Evolutionary conservation across 2,888 invertebrate species (phyloP), one percentile per base, ranked within the genome.

Genomic region (Gnatocerus cornutus): DNA sequence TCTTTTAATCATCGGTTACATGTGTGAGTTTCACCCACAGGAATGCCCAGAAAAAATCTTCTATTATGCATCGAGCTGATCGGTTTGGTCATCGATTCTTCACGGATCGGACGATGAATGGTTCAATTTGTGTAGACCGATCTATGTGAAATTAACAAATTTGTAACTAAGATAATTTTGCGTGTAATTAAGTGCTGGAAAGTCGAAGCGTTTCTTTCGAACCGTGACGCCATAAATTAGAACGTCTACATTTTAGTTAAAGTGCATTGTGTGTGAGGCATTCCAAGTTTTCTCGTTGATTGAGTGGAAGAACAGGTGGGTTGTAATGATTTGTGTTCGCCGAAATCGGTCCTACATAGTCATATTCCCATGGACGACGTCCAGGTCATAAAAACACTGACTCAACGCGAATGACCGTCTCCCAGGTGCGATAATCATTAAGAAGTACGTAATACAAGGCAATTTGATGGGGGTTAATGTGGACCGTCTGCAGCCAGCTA

Each of bases 171-270:
- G 83, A 83, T 83, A 83, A 83, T 83, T 83, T 80, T 82, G 83
- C 83, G 84, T 84, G 83, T 84, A 84, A 84, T 84, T 83, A 83
- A 83, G 82, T 82, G 81, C 79, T 80, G 80, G 81, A 80, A 80
- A 79, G 77, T 78, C 79, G 79, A 76, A 78, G 77, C 78, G 80
- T 80, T 79, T 79, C 82, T 81, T 82, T 78, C 79, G 76, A 76
- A 82, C 79, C 82, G 80, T 83, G 80, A 81, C 80, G 81, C 79
- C 79, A 80, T 82, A 82, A 83, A 83, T 81, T 81, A 77, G 70
- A 69, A 70, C 64, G 63, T 70, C 69, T 73, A 77, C 77, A 73
- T 76, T 76, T 77, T 70, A 72, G 76, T 74, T 73, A 72, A 74
- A 76, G 74, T 74, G 76, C 76, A 77, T 76, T 76, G 75, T 75